A percentile compares a stretch with the other conserved stretches of the same genome.
Conservation (phyloP, 1,140 invertebrate genomes). For the Sycophaga agraensis region DNA sequence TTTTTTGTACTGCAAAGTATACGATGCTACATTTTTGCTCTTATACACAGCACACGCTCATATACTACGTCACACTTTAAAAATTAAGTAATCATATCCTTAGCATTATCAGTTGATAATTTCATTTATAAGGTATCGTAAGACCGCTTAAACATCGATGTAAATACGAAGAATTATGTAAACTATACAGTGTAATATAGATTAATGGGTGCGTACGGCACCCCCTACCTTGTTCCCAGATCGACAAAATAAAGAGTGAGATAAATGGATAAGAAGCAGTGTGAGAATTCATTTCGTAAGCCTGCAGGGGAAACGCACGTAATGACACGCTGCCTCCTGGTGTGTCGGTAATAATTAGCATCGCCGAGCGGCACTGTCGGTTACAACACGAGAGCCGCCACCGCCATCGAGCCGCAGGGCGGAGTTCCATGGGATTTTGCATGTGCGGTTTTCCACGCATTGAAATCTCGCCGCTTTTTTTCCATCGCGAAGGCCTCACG, state of each 20-base stretch:
- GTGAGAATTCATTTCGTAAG: slow-evolving; percentile 57
- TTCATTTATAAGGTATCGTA: slow-evolving; percentile 9
- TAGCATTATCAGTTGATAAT: neutral
- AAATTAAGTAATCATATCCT: neutral
- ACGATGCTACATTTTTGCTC: neutral
- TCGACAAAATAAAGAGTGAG: slow-evolving; percentile 44
- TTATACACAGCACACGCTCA: neutral
- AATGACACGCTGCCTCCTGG: slow-evolving; percentile 41
- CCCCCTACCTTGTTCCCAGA: neutral
- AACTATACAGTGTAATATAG: slow-evolving; percentile 46
- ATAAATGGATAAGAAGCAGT: slow-evolving; percentile 44
- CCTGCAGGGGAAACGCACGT: slow-evolving; percentile 32
- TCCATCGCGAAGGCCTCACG: too few relatives aligned
- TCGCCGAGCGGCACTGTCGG: slow-evolving; percentile 25
- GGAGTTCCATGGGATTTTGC: slow-evolving; percentile 46
- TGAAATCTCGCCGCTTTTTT: too few relatives aligned
- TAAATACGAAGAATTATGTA: slow-evolving; percentile 48
- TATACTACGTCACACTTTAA: neutral
- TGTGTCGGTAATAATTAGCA: slow-evolving; percentile 48
- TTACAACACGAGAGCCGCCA: slow-evolving; percentile 30
- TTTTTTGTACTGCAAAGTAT: neutral
- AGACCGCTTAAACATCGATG: slow-evolving; percentile 32
- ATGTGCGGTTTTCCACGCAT: slow-evolving; percentile 42
- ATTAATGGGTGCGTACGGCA: slow-evolving; percentile 33
- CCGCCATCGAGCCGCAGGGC: slow-evolving; percentile 28